Evolutionary conservation across 2,797 vertebrate genomes (phyloP).

Genomic region (Pelochelys cantorii): DNA sequence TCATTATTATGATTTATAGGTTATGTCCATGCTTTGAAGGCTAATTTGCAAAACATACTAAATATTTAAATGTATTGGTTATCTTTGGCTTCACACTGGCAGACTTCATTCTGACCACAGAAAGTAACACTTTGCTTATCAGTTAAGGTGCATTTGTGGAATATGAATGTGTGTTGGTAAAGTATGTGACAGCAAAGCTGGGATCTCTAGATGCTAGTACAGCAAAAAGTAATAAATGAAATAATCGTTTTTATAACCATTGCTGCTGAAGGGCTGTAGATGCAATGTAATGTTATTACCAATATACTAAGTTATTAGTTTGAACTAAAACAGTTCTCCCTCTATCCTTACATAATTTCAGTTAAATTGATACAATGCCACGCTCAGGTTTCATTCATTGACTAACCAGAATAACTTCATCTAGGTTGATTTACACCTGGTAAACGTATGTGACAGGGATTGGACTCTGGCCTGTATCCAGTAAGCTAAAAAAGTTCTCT

Average conservation of each 20-base stretch:
- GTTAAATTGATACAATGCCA: not conserved
- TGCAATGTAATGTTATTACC: not conserved
- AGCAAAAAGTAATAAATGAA: not conserved
- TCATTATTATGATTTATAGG: not conserved
- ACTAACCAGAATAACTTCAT: rapidly evolving
- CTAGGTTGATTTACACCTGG: not conserved
- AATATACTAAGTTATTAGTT: not conserved
- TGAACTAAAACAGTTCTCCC: not conserved
- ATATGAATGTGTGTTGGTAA: not conserved
- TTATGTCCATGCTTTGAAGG: constrained; percentile 2
- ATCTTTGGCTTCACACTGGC: not conserved
- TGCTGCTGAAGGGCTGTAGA: not conserved
- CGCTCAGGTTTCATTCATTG: not conserved
- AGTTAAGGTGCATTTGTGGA: not conserved
- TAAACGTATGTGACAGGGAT: not conserved
- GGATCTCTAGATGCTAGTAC: not conserved
- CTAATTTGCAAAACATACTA: not conserved
- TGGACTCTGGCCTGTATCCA: not conserved
- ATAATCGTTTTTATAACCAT: not conserved
- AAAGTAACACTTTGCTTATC: not conserved
- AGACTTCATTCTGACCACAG: not conserved
- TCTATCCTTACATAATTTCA: not conserved
- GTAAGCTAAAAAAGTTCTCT: not conserved
- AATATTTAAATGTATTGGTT: not conserved
- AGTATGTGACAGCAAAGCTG: not conserved